These are phyloP conservation scores for Incurvaria masculella DNA, from an alignment of 2,888 invertebrate species.

Conservation along the genomic window DNA sequence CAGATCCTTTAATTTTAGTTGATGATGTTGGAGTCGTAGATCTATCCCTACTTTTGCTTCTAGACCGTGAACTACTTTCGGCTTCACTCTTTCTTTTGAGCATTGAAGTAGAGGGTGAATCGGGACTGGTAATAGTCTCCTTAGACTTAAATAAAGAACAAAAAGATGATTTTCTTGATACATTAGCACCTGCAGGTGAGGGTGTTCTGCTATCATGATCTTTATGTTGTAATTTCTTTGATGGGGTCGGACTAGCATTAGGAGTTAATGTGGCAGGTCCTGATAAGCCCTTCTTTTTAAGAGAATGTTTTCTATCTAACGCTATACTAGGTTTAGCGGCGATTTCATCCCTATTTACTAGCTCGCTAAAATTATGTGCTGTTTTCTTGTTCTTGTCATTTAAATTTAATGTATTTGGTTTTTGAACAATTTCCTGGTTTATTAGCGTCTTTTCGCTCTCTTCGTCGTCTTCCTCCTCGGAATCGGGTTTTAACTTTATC, in stretches of 20 bases:
- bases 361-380: slow-evolving; percentile 37
- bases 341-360: slow-evolving; percentile 22
- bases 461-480: slow-evolving; percentile 62
- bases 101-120: slow-evolving; percentile 45
- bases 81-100: slow-evolving; percentile 7
- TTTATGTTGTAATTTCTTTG: slow-evolving; percentile 24
- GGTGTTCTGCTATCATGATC: slow-evolving; percentile 52
- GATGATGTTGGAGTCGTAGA: slow-evolving; percentile 55
- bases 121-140: slow-evolving; percentile 62
- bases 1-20: slow-evolving; percentile 60
- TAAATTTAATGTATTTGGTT: slow-evolving; percentile 22
- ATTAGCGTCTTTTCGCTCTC: slow-evolving; percentile 24
- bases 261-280: slow-evolving; percentile 20
- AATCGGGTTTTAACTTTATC: slow-evolving; percentile 72
- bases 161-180: slow-evolving; percentile 77
- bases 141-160: slow-evolving; percentile 76
- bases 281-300: slow-evolving; percentile 12
- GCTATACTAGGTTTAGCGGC: not conserved
- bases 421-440: slow-evolving; percentile 22
- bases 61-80: slow-evolving; percentile 40
- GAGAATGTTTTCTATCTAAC: not conserved
- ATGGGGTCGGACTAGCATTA: slow-evolving; percentile 44
- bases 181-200: slow-evolving; percentile 63
- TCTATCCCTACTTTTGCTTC: slow-evolving; percentile 65
- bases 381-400: slow-evolving; percentile 29